Base-by-base conservation (phyloP, 1,140 invertebrate species). In the Diuraphis noxia region DNA sequence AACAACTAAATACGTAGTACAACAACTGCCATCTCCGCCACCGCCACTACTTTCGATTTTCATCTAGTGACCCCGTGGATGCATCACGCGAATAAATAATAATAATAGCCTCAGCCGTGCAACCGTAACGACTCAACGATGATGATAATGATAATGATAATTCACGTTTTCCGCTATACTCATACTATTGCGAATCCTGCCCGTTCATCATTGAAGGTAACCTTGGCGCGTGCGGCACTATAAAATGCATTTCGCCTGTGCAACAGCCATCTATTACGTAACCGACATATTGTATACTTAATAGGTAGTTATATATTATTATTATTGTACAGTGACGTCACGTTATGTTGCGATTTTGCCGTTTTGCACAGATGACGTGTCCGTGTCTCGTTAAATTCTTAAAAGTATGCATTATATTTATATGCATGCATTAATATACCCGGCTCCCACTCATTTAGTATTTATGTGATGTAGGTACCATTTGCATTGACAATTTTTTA, bases 161-260 rank as follows among this genome's bases (percentile, higher is more conserved):
- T 88, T 88, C 86, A 25, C 49, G 86, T 88, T 88, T 88, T 88
- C 86, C 86, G 86, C 86, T 88, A 88, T 56, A 40, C 49, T 72
- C 63, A 88, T 56, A 40, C 49, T 72, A 25, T 38, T 21, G 77
- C 77, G 77, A 79, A 79, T 79, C 36, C 56, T 17, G 34, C 34
- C 4, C 25, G 38, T 9, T 8, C 38, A 30, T 30, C 38, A 81
- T 23, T 7, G 13, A 5, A 4, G 9, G 13, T 63, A 88, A 88
- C 86, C 86, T 88, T 88, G 86, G 36, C 43, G 21, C 81, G 81
- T 36, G 19, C 25, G 13, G 23, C 13, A 30, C 30, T 40, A 10
- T 34, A 86, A 43, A 87, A 87, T 87, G 85, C 85, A 52, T 56
- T 56, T 41, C 10, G 82, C 82, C 40, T 19, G 46, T 88, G 86